phyloP scores from a whole-genome alignment of 2,113 vertebrate genomes.

The Eclectus roratus region DNA sequence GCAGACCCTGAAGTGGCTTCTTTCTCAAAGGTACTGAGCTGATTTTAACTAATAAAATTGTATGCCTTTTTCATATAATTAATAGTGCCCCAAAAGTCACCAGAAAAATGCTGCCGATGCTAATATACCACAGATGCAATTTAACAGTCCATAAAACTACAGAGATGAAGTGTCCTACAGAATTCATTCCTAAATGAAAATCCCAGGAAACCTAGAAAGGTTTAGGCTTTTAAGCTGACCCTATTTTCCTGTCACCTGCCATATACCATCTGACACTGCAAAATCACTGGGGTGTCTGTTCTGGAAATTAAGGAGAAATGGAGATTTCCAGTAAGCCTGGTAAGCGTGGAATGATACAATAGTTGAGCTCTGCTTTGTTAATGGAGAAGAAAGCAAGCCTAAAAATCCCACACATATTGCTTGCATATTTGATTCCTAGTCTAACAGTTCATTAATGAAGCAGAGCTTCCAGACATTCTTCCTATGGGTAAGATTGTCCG shows the following conservation, averaged over 20 bases:
- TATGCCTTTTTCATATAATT: background rate
- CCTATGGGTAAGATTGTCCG: background rate
- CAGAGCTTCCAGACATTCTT: constrained; percentile 28
- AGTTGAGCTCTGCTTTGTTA: background rate
- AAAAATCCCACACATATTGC: background rate
- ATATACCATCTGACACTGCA: background rate
- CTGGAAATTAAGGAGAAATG: background rate
- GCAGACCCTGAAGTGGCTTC: background rate
- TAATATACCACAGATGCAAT: background rate
- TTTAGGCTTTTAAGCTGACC: background rate
- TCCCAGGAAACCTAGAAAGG: background rate
- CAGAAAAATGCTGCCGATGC: background rate
- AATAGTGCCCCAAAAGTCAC: background rate
- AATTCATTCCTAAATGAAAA: constrained; percentile 22
- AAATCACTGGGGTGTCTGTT: background rate
- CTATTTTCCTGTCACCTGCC: background rate
- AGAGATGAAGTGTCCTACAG: background rate
- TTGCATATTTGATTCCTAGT: constrained; percentile 15
- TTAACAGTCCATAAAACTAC: constrained; percentile 12
- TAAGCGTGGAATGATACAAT: background rate
- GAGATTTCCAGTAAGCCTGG: background rate
- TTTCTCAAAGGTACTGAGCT: background rate
- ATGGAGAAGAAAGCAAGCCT: background rate
- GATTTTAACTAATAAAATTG: background rate
- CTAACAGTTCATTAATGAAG: constrained; percentile 51